These are phyloP conservation scores for Xiphydria camelus DNA, from an alignment of 2,888 invertebrate species.

Conservation along the genomic window DNA sequence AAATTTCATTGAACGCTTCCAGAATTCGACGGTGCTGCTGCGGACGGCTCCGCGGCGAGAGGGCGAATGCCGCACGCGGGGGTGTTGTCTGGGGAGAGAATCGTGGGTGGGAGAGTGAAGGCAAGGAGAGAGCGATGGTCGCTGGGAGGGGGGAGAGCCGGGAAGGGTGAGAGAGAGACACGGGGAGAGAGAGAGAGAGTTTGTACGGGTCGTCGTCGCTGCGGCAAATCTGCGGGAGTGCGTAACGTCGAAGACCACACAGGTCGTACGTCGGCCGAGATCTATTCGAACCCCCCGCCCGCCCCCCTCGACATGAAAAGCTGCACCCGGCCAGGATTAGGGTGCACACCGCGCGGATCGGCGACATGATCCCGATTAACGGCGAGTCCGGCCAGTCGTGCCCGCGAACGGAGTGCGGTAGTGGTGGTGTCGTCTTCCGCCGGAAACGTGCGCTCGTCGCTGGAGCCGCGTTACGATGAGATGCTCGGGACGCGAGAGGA, in stretches of 20 bases:
- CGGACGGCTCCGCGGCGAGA: slow-evolving; percentile 41
- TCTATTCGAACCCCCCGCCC: too few species aligned
- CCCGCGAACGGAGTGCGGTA: slow-evolving; percentile 23
- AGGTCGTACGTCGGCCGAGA: too few species aligned
- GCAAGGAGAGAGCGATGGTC: slow-evolving; percentile 21
- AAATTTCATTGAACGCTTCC: slow-evolving; percentile 49
- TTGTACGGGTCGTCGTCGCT: slow-evolving; percentile 41
- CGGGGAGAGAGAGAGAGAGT: slow-evolving; percentile 17
- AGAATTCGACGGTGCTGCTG: slow-evolving; percentile 53
- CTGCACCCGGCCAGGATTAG: slow-evolving; percentile 45
- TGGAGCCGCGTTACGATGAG: too few species aligned
- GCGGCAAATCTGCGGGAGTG: slow-evolving; percentile 49
- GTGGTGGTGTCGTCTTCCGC: too few species aligned
- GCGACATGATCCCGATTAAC: too few species aligned
- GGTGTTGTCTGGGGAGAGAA: slow-evolving; percentile 1
- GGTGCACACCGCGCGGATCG: slow-evolving; percentile 30
- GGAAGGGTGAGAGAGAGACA: slow-evolving; percentile 15
- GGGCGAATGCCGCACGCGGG: slow-evolving; percentile 10
- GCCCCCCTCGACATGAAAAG: slow-evolving; percentile 15
- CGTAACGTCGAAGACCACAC: slow-evolving; percentile 15
- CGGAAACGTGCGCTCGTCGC: too few species aligned
- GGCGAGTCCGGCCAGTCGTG: too few species aligned
- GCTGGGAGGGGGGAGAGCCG: slow-evolving; percentile 7
- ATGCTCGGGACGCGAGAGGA: too few species aligned
- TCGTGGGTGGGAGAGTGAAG: slow-evolving; percentile 13